phyloP scores from a whole-genome alignment of 30 jellyfish, hydroid and myxozoan genomes.

The Sanderia malayensis region DNA sequence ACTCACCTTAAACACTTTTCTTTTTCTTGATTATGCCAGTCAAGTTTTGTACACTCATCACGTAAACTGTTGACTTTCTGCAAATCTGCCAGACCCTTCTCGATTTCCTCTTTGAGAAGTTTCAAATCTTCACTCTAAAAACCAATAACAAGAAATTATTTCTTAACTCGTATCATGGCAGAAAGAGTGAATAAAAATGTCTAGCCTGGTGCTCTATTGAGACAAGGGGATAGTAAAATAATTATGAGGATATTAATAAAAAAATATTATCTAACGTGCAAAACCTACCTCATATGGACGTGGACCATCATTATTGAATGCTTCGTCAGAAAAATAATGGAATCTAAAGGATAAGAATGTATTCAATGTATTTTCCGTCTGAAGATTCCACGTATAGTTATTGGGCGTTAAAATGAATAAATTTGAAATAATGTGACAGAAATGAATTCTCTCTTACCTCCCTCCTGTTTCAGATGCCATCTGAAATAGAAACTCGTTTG shows the following conservation, averaged over 20 bases:
- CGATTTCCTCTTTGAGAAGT: constrained; percentile 75
- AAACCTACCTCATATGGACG: constrained; percentile 74
- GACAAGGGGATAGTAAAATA: no score
- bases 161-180: no score
- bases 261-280: no score
- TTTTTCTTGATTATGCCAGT: constrained; percentile 59
- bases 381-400: no score
- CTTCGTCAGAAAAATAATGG: constrained; percentile 91
- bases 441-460: no score
- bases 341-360: constrained; percentile 35
- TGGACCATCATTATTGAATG: constrained; percentile 61
- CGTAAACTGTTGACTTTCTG: constrained; percentile 64
- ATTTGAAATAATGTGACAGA: no score
- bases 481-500: constrained; percentile 79
- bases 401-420: not conserved
- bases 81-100: constrained; percentile 71
- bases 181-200: no score
- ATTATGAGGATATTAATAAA: no score
- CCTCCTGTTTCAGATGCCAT: constrained; percentile 90
- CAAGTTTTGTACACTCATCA: constrained; percentile 68
- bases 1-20: constrained; percentile 42
- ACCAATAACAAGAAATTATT: no score
- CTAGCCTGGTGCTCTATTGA: no score
- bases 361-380: not conserved
- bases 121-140: constrained; percentile 87